phyloP scores from a whole-genome alignment of 2,888 invertebrate species.

The Aporophyla nigra region DNA sequence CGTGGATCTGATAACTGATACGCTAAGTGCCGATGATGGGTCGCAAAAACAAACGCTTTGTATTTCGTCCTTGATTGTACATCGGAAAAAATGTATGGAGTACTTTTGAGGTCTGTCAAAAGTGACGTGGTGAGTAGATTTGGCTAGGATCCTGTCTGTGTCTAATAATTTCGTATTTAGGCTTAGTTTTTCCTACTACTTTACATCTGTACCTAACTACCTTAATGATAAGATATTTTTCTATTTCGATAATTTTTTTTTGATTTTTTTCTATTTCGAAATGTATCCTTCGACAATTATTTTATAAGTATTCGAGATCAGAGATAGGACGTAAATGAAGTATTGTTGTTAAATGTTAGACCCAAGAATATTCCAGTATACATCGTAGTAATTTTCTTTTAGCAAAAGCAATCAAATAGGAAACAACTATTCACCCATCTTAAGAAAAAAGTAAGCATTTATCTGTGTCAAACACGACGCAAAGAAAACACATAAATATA shows the following conservation, averaged over 20 bases:
- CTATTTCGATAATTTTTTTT: no score
- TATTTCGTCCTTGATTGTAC: constrained; percentile 57
- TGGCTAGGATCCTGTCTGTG: background rate
- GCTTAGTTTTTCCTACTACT: background rate
- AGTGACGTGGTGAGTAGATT: constrained; percentile 22
- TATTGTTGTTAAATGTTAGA: background rate
- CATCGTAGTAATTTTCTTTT: background rate
- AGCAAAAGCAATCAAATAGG: background rate
- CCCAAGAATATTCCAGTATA: background rate
- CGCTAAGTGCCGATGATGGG: constrained; percentile 68
- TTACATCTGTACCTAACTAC: no score
- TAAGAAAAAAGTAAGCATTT: background rate
- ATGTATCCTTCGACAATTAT: background rate
- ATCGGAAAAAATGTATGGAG: constrained; percentile 45
- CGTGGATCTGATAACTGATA: constrained; percentile 75
- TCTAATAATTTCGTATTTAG: background rate
- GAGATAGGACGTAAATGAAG: no score
- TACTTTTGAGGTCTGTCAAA: constrained; percentile 36
- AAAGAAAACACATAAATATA: background rate
- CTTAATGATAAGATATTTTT: background rate
- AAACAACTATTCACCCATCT: no score
- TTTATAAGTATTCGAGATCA: background rate
- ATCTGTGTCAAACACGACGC: background rate
- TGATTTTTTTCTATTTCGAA: background rate
- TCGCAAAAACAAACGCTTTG: constrained; percentile 62